These are phyloP conservation scores for Brenthis hecate DNA, from an alignment of 2,888 invertebrate genomes.

Conservation along the genomic window DNA sequence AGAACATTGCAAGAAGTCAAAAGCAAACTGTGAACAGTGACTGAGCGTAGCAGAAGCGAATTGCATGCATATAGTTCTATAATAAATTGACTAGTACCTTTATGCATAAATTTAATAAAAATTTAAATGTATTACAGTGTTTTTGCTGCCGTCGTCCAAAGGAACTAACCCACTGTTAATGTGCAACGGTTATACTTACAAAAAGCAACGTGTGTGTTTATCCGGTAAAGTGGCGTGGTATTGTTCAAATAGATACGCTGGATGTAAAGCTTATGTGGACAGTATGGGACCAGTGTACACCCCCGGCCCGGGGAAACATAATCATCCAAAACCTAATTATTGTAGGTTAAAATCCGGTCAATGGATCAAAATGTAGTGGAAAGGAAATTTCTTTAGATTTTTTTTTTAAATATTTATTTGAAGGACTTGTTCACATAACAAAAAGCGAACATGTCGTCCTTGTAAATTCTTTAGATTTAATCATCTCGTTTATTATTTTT, in stretches of 20 bases:
- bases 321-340: conserved; percentile 48
- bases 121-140: conserved; percentile 29
- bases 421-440: no score
- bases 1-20: no score
- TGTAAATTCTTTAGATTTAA: no score
- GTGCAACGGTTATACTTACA: conserved; percentile 40
- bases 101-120: not conserved
- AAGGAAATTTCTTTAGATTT: not conserved
- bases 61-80: no score
- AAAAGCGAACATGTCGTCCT: no score
- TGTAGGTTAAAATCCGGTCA: conserved; percentile 40
- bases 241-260: conserved; percentile 38
- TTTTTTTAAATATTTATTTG: no score
- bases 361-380: conserved; percentile 42
- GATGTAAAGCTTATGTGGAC: conserved; percentile 38
- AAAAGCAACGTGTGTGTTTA: conserved; percentile 28
- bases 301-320: conserved; percentile 42
- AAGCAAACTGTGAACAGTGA: no score
- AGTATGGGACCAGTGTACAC: conserved; percentile 31
- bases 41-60: no score
- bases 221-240: conserved; percentile 41
- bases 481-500: no score
- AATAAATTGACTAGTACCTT: no score
- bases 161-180: conserved; percentile 40
- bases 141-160: conserved; percentile 32